Evolutionary conservation across 1,140 invertebrate genomes (phyloP).

Genomic region (Araneus ventricosus): DNA sequence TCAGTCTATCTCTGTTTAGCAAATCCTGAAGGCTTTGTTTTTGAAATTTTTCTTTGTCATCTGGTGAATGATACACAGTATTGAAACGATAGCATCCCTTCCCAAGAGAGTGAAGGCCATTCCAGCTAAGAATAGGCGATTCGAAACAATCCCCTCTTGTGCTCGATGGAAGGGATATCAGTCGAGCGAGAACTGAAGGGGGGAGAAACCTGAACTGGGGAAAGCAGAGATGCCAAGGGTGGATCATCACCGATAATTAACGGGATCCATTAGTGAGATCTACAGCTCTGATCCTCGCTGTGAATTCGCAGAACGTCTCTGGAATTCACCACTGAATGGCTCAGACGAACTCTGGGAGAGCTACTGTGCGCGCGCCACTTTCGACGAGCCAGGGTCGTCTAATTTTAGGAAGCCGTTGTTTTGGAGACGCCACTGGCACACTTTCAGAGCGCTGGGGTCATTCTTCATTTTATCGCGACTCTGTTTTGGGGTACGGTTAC

Average conservation of each 20-base stretch:
- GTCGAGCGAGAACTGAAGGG: neutral
- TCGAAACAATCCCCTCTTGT: neutral
- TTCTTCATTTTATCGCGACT: constrained; percentile 66
- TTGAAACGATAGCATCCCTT: neutral
- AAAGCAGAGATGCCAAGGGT: neutral
- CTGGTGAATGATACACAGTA: neutral
- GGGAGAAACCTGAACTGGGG: neutral
- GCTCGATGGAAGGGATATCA: neutral
- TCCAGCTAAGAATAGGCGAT: neutral
- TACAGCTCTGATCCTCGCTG: neutral
- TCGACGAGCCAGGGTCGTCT: constrained; percentile 52
- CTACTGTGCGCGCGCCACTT: constrained; percentile 9
- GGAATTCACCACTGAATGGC: constrained; percentile 31
- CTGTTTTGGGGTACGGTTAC: neutral
- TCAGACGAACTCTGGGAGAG: no score
- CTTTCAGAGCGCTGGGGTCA: constrained; percentile 27
- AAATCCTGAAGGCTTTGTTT: no score
- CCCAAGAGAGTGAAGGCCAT: neutral
- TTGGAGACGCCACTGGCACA: constrained; percentile 53
- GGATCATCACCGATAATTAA: constrained; percentile 16
- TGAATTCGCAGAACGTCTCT: constrained; percentile 42
- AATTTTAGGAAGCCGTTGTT: constrained; percentile 41
- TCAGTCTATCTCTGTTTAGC: no score
- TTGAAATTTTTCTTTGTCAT: neutral
- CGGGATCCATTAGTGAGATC: constrained; percentile 30